Conservation (phyloP, 2,113 vertebrate species). For the Pangasianodon gigas region DNA sequence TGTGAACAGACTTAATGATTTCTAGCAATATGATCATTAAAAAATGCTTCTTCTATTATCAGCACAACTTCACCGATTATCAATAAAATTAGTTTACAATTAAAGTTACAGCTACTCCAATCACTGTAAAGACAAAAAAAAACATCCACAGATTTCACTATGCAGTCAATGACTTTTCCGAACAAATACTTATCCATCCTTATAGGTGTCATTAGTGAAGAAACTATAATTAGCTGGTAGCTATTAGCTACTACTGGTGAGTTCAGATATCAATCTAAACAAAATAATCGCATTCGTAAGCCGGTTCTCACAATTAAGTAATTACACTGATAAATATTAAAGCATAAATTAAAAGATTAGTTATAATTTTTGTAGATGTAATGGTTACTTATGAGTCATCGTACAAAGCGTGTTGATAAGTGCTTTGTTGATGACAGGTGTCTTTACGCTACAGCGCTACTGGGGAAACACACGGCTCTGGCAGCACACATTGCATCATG, state of each 20-base stretch:
- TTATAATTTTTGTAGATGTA: neutral
- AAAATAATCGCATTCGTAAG: neutral
- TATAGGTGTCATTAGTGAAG: neutral
- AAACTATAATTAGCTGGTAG: neutral
- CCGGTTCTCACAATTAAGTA: neutral
- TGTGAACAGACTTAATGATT: neutral
- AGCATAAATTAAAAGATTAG: neutral
- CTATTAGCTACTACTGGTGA: neutral
- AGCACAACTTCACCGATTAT: neutral
- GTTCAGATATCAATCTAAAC: neutral
- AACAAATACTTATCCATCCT: neutral
- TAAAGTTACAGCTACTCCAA: neutral
- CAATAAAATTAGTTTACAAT: neutral
- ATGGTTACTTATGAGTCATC: neutral
- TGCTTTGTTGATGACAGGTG: neutral
- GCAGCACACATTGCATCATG: conserved; percentile 10
- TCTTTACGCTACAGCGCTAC: neutral
- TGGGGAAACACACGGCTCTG: neutral
- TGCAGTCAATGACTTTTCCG: neutral
- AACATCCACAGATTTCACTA: neutral
- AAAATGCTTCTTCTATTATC: neutral
- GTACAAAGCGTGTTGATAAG: neutral
- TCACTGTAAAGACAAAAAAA: neutral
- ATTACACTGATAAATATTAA: neutral
- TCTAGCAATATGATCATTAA: neutral